Conservation (phyloP, 92 coral and sea anemone genomes). For the Metridium senile region DNA sequence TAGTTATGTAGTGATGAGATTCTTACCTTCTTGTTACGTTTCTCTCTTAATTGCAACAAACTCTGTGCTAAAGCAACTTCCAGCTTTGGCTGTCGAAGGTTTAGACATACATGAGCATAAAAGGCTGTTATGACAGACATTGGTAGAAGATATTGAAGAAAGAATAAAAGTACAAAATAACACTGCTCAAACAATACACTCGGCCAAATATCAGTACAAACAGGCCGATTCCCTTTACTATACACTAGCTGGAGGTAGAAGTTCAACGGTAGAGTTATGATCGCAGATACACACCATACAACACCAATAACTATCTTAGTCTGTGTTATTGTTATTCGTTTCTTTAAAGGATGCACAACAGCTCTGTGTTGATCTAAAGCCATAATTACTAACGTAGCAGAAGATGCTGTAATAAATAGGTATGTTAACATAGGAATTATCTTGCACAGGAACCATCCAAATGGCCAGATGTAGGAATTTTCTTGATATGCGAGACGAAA, state of each 20-base stretch:
- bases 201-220: conserved; percentile 90
- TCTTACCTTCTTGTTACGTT: conserved; percentile 77
- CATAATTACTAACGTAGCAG: conserved; percentile 78
- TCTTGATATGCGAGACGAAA: conserved; percentile 91
- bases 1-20: no score
- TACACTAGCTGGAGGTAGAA: conserved; percentile 57
- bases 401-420: conserved; percentile 82
- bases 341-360: conserved; percentile 51
- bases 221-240: conserved; percentile 34
- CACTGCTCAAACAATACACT: conserved; percentile 63
- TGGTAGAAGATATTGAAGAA: conserved; percentile 76
- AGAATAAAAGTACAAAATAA: conserved; percentile 65
- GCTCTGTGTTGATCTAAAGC: conserved; percentile 74
- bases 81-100: conserved; percentile 36
- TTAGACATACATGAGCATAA: conserved; percentile 64
- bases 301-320: conserved; percentile 54
- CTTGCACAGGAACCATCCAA: conserved; percentile 81
- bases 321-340: conserved; percentile 56
- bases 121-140: conserved; percentile 64
- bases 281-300: conserved; percentile 61
- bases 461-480: conserved; percentile 87
- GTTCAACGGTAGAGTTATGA: conserved; percentile 71
- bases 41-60: conserved; percentile 40
- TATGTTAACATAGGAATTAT: conserved; percentile 80
- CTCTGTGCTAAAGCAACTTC: conserved; percentile 11